Conservation (phyloP, 2,888 invertebrate species). For the Cyclophora punctaria region DNA sequence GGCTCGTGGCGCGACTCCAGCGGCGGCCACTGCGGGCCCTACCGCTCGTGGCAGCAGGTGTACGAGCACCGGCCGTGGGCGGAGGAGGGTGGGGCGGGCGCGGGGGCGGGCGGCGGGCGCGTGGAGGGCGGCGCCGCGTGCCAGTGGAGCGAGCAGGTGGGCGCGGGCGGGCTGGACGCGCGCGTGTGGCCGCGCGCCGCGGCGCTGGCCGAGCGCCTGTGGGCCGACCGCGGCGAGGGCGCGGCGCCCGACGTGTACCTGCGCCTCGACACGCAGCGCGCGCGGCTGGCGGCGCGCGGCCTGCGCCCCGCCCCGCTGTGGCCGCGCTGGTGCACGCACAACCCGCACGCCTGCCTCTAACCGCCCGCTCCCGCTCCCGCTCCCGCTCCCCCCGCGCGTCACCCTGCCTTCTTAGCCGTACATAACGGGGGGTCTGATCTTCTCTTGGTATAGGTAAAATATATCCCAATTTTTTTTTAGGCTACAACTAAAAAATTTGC, state of each 20-base stretch:
- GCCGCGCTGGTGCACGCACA: constrained; percentile 86
- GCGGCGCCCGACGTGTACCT: constrained; percentile 78
- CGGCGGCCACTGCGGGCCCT: constrained; percentile 90
- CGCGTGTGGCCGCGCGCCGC: constrained; percentile 89
- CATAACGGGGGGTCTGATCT: too few relatives aligned
- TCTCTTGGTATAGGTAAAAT: too few relatives aligned
- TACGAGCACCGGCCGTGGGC: constrained; percentile 89
- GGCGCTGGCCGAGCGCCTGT: constrained; percentile 86
- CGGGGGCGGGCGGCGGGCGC: constrained; percentile 59
- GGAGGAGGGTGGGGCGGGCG: constrained; percentile 42
- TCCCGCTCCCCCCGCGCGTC: too few relatives aligned
- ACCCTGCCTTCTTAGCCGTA: too few relatives aligned
- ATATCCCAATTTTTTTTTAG: too few relatives aligned
- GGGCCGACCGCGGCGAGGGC: constrained; percentile 77
- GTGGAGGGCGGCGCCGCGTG: constrained; percentile 86
- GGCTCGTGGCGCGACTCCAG: constrained; percentile 89
- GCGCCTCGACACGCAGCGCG: constrained; percentile 79
- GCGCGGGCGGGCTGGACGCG: constrained; percentile 82
- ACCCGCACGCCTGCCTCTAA: constrained; percentile 82
- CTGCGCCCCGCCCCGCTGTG: constrained; percentile 81
- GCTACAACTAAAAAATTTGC: too few relatives aligned
- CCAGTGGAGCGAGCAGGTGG: constrained; percentile 90
- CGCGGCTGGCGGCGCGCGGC: constrained; percentile 77
- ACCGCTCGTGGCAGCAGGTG: constrained; percentile 90
- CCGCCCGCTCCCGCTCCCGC: constrained; percentile 7